Percentiles rank a stretch among this genome's conserved stretches.
Evolutionary conservation across 2,797 vertebrate genomes (phyloP).

Genomic region (Dipus sagitta): DNA sequence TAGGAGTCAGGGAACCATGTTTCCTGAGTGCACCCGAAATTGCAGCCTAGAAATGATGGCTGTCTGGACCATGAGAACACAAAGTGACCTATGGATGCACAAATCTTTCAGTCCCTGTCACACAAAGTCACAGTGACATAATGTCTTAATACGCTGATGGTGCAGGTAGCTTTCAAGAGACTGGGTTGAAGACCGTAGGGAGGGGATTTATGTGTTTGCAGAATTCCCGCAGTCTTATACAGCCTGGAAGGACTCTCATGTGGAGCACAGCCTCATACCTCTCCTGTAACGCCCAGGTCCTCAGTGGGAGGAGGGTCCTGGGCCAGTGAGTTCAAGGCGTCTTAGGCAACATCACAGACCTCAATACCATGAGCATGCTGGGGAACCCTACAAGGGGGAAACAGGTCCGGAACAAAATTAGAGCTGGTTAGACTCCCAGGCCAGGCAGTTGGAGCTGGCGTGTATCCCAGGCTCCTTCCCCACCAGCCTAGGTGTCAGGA

Average conservation of each 20-base stretch:
- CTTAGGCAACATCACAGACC: background rate
- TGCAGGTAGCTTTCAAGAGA: background rate
- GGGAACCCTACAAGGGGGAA: too few relatives aligned
- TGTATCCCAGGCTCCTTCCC: background rate
- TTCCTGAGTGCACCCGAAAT: background rate
- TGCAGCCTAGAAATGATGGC: conserved; percentile 27
- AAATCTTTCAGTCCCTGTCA: background rate
- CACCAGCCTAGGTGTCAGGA: too few relatives aligned
- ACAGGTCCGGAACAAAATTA: background rate
- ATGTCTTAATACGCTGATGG: conserved; percentile 1
- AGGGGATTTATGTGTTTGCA: background rate
- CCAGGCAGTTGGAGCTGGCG: background rate
- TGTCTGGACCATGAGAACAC: background rate
- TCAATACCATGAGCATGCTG: background rate
- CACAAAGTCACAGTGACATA: background rate
- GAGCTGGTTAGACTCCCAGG: background rate
- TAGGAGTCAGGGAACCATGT: background rate
- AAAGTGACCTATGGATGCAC: background rate
- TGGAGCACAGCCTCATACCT: background rate
- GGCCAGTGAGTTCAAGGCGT: background rate
- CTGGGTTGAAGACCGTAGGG: background rate
- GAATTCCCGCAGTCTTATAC: background rate
- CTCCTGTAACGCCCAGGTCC: background rate
- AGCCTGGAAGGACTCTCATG: background rate
- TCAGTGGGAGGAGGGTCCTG: background rate